A percentile compares a stretch with the other conserved stretches of the same genome.
These are phyloP conservation scores for Lutjanus campechanus DNA, from an alignment of 2,797 vertebrate species.

Conservation along the genomic window DNA sequence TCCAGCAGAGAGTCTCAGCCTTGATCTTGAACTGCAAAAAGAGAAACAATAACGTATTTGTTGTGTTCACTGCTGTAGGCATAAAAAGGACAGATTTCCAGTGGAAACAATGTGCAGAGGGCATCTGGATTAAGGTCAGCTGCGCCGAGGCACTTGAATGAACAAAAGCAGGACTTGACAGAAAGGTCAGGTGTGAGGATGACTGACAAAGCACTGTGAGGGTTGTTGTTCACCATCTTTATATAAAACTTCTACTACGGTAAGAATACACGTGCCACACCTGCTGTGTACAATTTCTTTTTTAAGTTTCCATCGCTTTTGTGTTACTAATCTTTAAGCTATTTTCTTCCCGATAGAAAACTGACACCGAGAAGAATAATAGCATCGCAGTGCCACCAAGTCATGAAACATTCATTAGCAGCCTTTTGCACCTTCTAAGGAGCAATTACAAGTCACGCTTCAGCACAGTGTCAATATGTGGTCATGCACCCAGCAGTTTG, in stretches of 20 bases:
- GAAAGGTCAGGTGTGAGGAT: slow-evolving; percentile 53
- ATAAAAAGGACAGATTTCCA: slow-evolving; percentile 49
- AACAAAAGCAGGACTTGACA: slow-evolving; percentile 61
- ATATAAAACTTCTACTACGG: slow-evolving; percentile 7
- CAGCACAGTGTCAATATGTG: slow-evolving; percentile 54
- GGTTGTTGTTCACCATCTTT: slow-evolving; percentile 30
- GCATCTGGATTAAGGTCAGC: slow-evolving; percentile 54
- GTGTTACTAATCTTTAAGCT: background rate
- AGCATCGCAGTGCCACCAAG: slow-evolving; percentile 19
- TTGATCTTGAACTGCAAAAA: slow-evolving; percentile 42
- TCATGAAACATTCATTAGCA: slow-evolving; percentile 63
- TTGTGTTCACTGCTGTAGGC: slow-evolving; percentile 56
- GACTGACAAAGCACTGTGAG: slow-evolving; percentile 18
- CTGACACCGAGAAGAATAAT: slow-evolving; percentile 19
- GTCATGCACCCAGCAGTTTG: slow-evolving; percentile 44
- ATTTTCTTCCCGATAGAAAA: slow-evolving; percentile 29
- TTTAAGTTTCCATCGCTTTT: slow-evolving; percentile 5
- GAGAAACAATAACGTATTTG: slow-evolving; percentile 63
- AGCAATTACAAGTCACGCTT: slow-evolving; percentile 39
- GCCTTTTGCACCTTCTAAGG: slow-evolving; percentile 34
- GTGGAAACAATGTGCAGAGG: slow-evolving; percentile 68
- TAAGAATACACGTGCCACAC: slow-evolving; percentile 3
- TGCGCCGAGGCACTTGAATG: slow-evolving; percentile 32
- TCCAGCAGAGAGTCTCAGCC: slow-evolving; percentile 15
- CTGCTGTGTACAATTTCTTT: background rate